A percentile compares a stretch with the other conserved stretches of the same genome.
Evolutionary conservation across 2,888 invertebrate species (phyloP).

Genomic region (Hydrotaea diabolus): DNA sequence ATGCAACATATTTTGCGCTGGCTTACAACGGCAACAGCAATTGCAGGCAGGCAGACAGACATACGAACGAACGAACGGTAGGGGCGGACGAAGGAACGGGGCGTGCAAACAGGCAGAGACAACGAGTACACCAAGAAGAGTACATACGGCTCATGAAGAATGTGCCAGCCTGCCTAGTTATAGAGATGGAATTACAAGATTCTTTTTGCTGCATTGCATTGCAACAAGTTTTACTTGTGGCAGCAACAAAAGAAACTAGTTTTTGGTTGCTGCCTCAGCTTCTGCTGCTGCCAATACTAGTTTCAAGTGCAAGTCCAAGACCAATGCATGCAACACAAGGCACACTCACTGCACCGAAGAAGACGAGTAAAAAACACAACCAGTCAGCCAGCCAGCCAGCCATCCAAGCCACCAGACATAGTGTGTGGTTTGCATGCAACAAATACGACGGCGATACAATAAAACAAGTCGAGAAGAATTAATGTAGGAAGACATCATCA

Average conservation of each 20-base stretch:
- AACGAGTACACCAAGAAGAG: constrained; percentile 29
- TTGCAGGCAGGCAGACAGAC: not conserved
- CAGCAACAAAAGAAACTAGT: constrained; percentile 23
- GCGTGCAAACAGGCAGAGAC: not conserved
- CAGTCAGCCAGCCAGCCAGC: not conserved
- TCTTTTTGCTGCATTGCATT: constrained; percentile 32
- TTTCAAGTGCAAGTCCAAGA: constrained; percentile 68
- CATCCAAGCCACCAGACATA: constrained; percentile 19
- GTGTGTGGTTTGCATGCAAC: constrained; percentile 28
- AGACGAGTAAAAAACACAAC: constrained; percentile 2
- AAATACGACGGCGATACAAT: constrained; percentile 21
- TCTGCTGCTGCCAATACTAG: constrained; percentile 56
- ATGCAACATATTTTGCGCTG: constrained; percentile 37
- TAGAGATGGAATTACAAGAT: constrained; percentile 32
- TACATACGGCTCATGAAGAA: constrained; percentile 34
- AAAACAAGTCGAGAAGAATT: constrained; percentile 20
- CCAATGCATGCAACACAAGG: constrained; percentile 55
- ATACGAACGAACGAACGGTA: not conserved
- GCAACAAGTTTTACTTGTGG: constrained; percentile 36
- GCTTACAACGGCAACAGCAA: constrained; percentile 31
- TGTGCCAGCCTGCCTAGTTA: constrained; percentile 22
- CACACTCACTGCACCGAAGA: constrained; percentile 22
- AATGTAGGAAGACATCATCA: constrained; percentile 16
- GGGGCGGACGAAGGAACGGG: not conserved
- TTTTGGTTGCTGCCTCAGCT: constrained; percentile 42